Evolutionary conservation across 2,113 vertebrate genomes (phyloP).

Genomic region (Falcunculus frontatus): DNA sequence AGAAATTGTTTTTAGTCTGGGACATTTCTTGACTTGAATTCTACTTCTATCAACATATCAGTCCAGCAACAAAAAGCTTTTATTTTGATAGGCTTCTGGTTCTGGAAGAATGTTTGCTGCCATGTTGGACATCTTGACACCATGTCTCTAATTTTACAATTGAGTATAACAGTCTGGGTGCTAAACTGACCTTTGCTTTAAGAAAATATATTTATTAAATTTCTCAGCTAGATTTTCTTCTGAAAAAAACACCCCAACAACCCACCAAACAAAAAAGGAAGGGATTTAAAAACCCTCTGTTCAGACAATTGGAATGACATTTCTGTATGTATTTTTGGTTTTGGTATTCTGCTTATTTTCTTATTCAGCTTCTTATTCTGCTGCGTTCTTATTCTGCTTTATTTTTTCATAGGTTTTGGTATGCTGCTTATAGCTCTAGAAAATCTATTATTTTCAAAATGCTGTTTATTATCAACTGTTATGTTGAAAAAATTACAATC

Average conservation of each 20-base stretch:
- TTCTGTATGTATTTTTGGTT: slow-evolving; percentile 12
- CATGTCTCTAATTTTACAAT: background rate
- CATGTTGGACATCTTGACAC: slow-evolving; percentile 15
- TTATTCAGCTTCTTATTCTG: background rate
- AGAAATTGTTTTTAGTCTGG: background rate
- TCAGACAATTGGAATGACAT: background rate
- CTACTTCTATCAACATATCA: slow-evolving; percentile 25
- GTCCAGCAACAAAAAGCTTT: slow-evolving; percentile 27
- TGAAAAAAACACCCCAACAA: background rate
- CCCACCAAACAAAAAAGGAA: background rate
- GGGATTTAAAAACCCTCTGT: background rate
- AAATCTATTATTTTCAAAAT: background rate
- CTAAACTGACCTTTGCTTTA: slow-evolving; percentile 22
- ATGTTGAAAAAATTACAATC: background rate
- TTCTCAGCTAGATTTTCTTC: background rate
- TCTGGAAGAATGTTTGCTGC: slow-evolving; percentile 11
- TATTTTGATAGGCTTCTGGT: background rate
- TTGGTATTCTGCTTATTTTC: background rate
- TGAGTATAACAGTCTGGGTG: background rate
- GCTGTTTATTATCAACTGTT: background rate
- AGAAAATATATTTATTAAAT: slow-evolving; percentile 39
- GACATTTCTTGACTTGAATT: slow-evolving; percentile 21
- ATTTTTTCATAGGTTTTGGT: background rate
- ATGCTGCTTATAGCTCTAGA: background rate
- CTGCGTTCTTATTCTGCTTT: background rate